Conservation (phyloP, 2,113 vertebrate genomes). For the Phyllostomus discolor region DNA sequence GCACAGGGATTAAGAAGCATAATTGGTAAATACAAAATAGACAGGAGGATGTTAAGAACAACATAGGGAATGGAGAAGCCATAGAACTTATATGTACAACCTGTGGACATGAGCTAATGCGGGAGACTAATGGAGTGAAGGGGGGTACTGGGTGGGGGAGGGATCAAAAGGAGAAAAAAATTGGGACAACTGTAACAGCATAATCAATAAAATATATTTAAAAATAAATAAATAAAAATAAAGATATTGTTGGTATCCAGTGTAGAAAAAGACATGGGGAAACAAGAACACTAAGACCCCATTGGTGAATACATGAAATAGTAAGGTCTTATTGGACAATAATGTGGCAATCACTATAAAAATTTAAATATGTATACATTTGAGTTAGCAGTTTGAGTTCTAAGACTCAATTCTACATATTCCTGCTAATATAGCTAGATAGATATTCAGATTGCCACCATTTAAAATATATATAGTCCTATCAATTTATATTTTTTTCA, state of each 20-base stretch:
- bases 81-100: too few species aligned
- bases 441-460: not conserved
- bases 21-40: too few species aligned
- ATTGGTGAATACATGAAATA: not conserved
- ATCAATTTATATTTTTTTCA: not conserved
- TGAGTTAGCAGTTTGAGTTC: not conserved
- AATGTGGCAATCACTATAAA: not conserved
- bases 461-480: not conserved
- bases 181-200: too few species aligned
- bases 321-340: not conserved
- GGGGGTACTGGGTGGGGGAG: too few species aligned
- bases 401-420: not conserved
- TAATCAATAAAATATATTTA: too few species aligned
- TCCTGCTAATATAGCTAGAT: not conserved
- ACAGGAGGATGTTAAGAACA: too few species aligned
- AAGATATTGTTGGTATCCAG: not conserved
- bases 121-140: too few species aligned
- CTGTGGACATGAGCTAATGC: too few species aligned
- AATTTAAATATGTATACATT: not conserved
- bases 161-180: too few species aligned
- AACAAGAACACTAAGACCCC: rapidly evolving
- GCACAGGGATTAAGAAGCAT: too few species aligned
- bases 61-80: too few species aligned
- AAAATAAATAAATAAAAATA: not conserved
- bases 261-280: not conserved